Evolutionary conservation across 1,140 invertebrate species (phyloP), one percentile per base, ranked within the genome.

Genomic region (Drosophila subobscura): DNA sequence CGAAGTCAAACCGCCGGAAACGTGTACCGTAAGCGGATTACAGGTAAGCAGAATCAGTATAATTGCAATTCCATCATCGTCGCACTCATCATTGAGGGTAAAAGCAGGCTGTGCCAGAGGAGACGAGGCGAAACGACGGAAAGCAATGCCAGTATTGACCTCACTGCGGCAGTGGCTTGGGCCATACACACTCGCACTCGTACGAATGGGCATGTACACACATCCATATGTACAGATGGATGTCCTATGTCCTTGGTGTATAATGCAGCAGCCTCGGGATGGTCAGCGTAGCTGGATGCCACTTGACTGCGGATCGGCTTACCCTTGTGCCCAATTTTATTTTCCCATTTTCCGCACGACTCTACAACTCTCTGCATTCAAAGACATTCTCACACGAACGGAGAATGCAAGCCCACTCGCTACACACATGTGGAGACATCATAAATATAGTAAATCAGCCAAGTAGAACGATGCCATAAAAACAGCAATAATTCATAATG

Each of bases 21-120:
- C 72, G 12, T 94, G 93, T 72, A 81, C 92, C 7, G 93, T 93
- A 41, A 92, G 92, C 75, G 92, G 92, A 64, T 91, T 93, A 75
- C 93, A 93, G 92, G 93, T 93, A 90, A 86, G 89, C 79, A 61
- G 57, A 78, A 78, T 71, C 75, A 79, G 64, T 74, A 76, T 81
- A 81, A 78, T 81, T 81, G 75, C 72, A 81, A 84, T 80, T 77
- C 65, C 64, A 77, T 73, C 75, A 74, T 75, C 64, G 74, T 71
- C 75, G 64, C 59, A 72, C 66, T 76, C 76, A 79, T 72, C 73
- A 76, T 72, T 49, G 46, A 46, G 54, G 33, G 2, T 37, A 4
- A 37, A 37, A 64, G 61, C 45, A 53, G 64, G 45, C 70, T 57
- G 49, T 56, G 54, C 20, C 53, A 42, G 6, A 33, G 46, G 40